Conservation (phyloP, 2,888 invertebrate genomes). For the Xiphydria camelus region DNA sequence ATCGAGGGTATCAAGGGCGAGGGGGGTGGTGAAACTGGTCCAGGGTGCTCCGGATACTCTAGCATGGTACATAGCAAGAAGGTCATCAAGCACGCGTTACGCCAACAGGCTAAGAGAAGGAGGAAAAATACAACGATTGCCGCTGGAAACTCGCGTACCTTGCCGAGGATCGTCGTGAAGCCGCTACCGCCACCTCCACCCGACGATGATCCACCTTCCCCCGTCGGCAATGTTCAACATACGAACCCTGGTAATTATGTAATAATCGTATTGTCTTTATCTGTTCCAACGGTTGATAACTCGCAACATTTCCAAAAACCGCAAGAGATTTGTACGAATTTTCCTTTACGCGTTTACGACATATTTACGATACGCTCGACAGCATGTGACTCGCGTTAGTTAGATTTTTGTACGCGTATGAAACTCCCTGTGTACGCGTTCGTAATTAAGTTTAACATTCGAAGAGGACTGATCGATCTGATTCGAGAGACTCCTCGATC, state of each 20-base stretch:
- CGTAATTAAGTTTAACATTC: too few species aligned
- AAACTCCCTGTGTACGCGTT: too few species aligned
- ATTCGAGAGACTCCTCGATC: too few species aligned
- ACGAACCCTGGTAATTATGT: slow-evolving; percentile 38
- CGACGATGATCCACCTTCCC: slow-evolving; percentile 57
- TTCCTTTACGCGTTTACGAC: too few species aligned
- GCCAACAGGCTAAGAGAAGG: slow-evolving; percentile 75
- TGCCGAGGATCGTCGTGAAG: slow-evolving; percentile 82
- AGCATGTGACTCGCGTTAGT: too few species aligned
- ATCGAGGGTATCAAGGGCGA: slow-evolving; percentile 46
- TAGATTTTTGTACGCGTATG: too few species aligned
- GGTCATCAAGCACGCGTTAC: slow-evolving; percentile 75
- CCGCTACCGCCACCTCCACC: slow-evolving; percentile 72
- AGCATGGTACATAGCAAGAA: slow-evolving; percentile 65
- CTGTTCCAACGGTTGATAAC: too few species aligned
- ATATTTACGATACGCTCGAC: too few species aligned
- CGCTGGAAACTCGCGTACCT: slow-evolving; percentile 65
- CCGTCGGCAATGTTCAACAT: slow-evolving; percentile 37
- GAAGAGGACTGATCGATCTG: too few species aligned
- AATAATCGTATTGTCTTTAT: neutral
- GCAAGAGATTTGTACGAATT: too few species aligned
- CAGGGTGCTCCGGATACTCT: slow-evolving; percentile 49
- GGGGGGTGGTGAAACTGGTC: slow-evolving; percentile 44
- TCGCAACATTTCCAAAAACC: too few species aligned
- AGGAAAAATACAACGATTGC: slow-evolving; percentile 78